Evolutionary conservation across 2,888 invertebrate species (phyloP).

Genomic region (Drosophila pseudotakahashii): DNA sequence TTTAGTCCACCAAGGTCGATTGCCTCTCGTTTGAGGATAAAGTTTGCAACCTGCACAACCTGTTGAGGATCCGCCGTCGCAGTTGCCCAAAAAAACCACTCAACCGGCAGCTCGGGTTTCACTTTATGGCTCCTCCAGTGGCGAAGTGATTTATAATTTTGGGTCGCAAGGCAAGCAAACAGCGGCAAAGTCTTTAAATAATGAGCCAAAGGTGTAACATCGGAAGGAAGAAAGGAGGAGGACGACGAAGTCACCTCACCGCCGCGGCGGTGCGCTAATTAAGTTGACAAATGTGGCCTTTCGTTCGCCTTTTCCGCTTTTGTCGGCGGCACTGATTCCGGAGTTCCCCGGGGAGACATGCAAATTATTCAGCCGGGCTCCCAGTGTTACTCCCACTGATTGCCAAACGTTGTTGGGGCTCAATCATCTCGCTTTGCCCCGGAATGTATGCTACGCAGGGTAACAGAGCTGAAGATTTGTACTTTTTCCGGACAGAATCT

Average conservation of each 20-base stretch:
- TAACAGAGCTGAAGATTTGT: too few relatives aligned
- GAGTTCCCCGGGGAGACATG: conserved; percentile 34
- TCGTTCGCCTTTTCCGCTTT: neutral
- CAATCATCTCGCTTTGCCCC: conserved; percentile 21
- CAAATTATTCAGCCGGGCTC: conserved; percentile 29
- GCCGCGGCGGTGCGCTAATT: conserved; percentile 57
- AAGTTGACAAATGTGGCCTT: conserved; percentile 69
- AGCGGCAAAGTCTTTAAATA: conserved; percentile 51
- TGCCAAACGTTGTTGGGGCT: conserved; percentile 24
- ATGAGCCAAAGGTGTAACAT: conserved; percentile 72
- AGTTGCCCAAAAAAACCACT: neutral
- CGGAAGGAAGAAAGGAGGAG: conserved; percentile 10
- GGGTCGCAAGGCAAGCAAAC: conserved; percentile 25
- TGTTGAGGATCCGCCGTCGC: conserved; percentile 9
- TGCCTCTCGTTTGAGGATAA: neutral
- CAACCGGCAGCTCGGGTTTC: conserved; percentile 1
- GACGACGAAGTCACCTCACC: neutral
- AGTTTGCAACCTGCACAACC: conserved; percentile 29
- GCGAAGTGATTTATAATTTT: conserved; percentile 53
- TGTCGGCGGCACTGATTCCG: conserved; percentile 36
- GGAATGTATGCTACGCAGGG: conserved; percentile 13
- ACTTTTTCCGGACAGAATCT: too few relatives aligned
- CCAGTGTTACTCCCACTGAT: conserved; percentile 11
- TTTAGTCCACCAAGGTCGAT: conserved; percentile 1
- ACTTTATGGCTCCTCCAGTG: conserved; percentile 29